Evolutionary conservation across 2,888 invertebrate genomes (phyloP), one percentile per base, ranked within the genome.

Genomic region (Acanthococcus lagerstroemiae): DNA sequence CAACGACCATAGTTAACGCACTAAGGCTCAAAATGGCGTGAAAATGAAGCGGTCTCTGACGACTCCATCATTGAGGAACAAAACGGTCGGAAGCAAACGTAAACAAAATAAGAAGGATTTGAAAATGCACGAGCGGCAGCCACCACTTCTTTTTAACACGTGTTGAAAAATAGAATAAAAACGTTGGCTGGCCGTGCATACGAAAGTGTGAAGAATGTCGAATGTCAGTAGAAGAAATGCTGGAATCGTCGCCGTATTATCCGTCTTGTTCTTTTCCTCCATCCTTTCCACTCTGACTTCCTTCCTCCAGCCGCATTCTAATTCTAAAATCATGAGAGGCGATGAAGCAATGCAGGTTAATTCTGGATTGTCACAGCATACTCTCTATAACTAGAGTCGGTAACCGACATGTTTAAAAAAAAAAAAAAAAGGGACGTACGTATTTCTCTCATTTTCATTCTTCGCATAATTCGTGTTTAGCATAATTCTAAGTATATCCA

Each of bases 231-330:
- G 30, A 5, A 19, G 9, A 22, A 19, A 27, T 58, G 25, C 57
- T 57, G 57, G 57, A 57, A 45, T 21, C 24, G 44, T 56, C 30
- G 27, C n/a, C n/a, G 3, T 15, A 25, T 19, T 44, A 56, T 21
- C 12, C 24, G n/a, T 44, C n/a, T 45, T 25, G 46, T 48, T 58
- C 58, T 46, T 58, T 24, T 21, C 44, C 37, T 56, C 37, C 48
- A 58, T 58, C 58, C 58, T 46, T 58, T 45, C 45, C 26, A 26
- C 58, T 48, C 58, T 48, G 19, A 48, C 58, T 58, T 58, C 58
- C 58, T 46, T 58, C 58, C 48, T 58, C 58, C 44, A 19, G 48
- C 26, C 46, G 25, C 26, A 58, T 58, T 58, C 58, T 58, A 58
- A 48, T 58, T 58, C 48, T 48, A 45, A 44, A 56, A 7, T 15